Evolutionary conservation across 1,140 invertebrate genomes (phyloP).

Genomic region (Probaryconus sp.): DNA sequence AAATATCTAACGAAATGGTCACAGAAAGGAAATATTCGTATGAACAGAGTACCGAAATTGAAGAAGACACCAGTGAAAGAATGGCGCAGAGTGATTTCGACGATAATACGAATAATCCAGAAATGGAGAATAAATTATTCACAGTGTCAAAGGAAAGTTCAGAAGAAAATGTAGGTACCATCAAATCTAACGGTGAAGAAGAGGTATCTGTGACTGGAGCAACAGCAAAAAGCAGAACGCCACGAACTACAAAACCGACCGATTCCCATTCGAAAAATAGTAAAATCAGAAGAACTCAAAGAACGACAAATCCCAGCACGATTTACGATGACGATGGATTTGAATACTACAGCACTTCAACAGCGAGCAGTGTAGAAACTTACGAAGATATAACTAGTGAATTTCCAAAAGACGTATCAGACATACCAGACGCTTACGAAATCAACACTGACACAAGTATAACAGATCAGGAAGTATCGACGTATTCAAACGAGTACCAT

Average conservation of each 20-base stretch:
- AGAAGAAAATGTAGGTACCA: conserved; percentile 10
- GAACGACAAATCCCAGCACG: conserved; percentile 25
- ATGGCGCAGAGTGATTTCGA: conserved; percentile 3
- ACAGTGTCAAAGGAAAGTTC: conserved; percentile 13
- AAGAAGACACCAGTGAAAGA: conserved; percentile 6
- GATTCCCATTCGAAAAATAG: neutral
- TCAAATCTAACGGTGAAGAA: conserved; percentile 6
- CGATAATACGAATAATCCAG: conserved; percentile 3
- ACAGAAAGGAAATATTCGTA: no score
- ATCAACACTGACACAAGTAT: conserved; percentile 26
- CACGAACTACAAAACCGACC: conserved; percentile 12
- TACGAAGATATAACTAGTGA: conserved; percentile 23
- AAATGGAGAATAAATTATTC: conserved; percentile 30
- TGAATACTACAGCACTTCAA: conserved; percentile 28
- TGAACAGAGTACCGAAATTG: neutral
- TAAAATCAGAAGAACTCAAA: conserved; percentile 4
- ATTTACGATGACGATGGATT: conserved; percentile 26
- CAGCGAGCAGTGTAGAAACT: conserved; percentile 2
- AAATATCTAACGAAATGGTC: no score
- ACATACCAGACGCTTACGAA: conserved; percentile 24
- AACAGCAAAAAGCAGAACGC: neutral
- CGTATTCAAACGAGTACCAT: conserved; percentile 16
- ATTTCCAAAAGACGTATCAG: conserved; percentile 16
- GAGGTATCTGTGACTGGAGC: no score
- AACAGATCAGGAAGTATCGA: neutral